Percentiles rank a stretch among this genome's conserved stretches.
These are phyloP conservation scores for Muscicapa adusta DNA, from an alignment of 2,113 vertebrate species.

Conservation along the genomic window DNA sequence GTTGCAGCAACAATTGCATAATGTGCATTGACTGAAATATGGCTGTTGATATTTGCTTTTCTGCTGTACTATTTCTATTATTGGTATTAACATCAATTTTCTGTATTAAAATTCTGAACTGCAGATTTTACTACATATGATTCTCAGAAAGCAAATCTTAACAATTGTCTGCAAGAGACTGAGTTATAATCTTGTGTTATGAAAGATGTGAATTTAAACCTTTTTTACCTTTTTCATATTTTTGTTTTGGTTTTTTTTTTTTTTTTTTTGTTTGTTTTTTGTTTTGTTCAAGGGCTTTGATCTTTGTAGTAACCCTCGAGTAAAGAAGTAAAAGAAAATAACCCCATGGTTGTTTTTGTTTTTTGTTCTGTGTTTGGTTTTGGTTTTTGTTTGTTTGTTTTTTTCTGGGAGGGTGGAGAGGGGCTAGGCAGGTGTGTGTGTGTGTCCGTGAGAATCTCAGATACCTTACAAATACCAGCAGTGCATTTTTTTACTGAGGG, in stretches of 20 bases:
- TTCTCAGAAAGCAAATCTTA: not conserved
- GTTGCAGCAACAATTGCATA: not conserved
- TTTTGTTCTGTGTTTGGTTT: no score
- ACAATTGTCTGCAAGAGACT: not conserved
- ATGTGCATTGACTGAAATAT: rapidly evolving
- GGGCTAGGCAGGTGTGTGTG: rapidly evolving
- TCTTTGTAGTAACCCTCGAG: not conserved
- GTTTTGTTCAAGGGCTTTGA: not conserved
- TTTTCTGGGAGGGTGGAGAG: not conserved
- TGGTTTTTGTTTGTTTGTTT: no score
- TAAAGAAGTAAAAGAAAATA: not conserved
- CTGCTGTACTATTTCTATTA: not conserved
- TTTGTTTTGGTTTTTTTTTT: not conserved
- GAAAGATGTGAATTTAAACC: not conserved
- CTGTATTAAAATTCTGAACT: not conserved
- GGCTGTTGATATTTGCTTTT: not conserved
- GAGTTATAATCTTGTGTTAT: not conserved
- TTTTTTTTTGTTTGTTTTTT: no score
- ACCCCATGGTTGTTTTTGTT: no score
- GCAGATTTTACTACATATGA: not conserved
- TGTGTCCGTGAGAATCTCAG: not conserved
- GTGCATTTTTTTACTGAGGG: not conserved
- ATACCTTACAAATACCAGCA: not conserved
- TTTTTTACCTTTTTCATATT: not conserved
- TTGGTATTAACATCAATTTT: not conserved